Evolutionary conservation across 23 tunicate species (phyloP), one percentile per base, ranked within the genome.

Genomic region (Halocynthia aurantium): DNA sequence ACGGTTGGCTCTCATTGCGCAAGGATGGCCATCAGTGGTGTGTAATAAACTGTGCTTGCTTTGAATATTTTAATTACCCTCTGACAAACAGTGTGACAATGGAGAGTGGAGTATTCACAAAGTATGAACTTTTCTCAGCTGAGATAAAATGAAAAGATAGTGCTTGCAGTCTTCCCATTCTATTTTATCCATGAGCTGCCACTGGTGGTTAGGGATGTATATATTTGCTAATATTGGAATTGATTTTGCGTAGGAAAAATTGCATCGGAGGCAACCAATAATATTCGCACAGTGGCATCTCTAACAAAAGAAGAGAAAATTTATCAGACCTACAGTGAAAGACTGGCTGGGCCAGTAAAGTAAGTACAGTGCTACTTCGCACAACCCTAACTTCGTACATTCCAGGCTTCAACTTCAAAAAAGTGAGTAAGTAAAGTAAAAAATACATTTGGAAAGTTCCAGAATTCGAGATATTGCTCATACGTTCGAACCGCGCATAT

Each of bases 201-300:
- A 31, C 44, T 31, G 44, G 44, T 31, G 44, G 44, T 31, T 31
- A 31, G 44, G 44, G 2, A 67, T 17, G 22, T 13, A 6, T 17
- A 67, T 60, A 67, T 21, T 21, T 67, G 12, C 2, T 13, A 17
- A 67, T 10, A 67, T 5, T 21, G 22, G 2, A 10, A 21, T 72
- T 12, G 31, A 15, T 22, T 77, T 0, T 18, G 7, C 44, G 12
- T 79, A 89, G 96, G 88, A 51, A 83, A 84, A 81, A 70, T 89
- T 19, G 85, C 96, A 6, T 80, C 81, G 7, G 96, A 89, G 70
- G 96, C 96, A 52, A 80, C 80, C 22, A 80, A 73, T 61, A 89
- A 89, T 78, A 89, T 89, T 51, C 84, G 96, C 61, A 89, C 96
- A 57, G 96, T 89, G 81, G 96, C 96, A 53, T 89, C 96, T 12